Evolutionary conservation across 2,797 vertebrate genomes (phyloP), one percentile per base, ranked within the genome.

Genomic region (Tympanoctomys barrerae): DNA sequence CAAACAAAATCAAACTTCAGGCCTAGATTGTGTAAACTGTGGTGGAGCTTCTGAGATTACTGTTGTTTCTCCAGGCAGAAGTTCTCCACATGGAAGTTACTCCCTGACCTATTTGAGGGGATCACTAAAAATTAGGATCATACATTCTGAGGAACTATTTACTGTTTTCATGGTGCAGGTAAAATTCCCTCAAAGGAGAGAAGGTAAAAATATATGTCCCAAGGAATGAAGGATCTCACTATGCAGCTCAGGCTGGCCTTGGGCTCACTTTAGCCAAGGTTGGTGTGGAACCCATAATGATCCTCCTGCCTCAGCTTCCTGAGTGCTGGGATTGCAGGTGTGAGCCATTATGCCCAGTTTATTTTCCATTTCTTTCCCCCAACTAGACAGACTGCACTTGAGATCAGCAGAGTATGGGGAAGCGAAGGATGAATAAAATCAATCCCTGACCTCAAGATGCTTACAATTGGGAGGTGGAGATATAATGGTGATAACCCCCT

Each of bases 61-160:
- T 39, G 14, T 71, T 70, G 78, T 31, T 93, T 97, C 70, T 93
- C 31, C 28, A 64, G 84, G 75, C 54, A 64, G 71, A 70, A 94
- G 7, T 39, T 84, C 61, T 80, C 28, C 66, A 61, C 42, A n/a
- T n/a, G 54, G 36, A 86, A 71, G 46, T 79, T 61, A n/a, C 9
- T 87, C 42, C 42, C n/a, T 83, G 75, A 66, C 28, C 11, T 16
- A 28, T 78, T 39, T 62, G 77, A 57, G 49, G 22, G 33, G 39
- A 62, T 66, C 46, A 39, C 57, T 86, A 36, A 70, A 86, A 89
- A 80, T 79, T 42, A 79, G 66, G 62, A 66, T 78, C 24, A 7
- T 78, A 42, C 33, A 13, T 85, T 39, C 81, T 66, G 26, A 84
- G 61, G 13, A 94, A 82, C 31, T 49, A 19, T 81, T 89, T 87